Evolutionary conservation across 2,888 invertebrate species (phyloP), one percentile per base, ranked within the genome.

Genomic region (Drosophila gaucha): DNA sequence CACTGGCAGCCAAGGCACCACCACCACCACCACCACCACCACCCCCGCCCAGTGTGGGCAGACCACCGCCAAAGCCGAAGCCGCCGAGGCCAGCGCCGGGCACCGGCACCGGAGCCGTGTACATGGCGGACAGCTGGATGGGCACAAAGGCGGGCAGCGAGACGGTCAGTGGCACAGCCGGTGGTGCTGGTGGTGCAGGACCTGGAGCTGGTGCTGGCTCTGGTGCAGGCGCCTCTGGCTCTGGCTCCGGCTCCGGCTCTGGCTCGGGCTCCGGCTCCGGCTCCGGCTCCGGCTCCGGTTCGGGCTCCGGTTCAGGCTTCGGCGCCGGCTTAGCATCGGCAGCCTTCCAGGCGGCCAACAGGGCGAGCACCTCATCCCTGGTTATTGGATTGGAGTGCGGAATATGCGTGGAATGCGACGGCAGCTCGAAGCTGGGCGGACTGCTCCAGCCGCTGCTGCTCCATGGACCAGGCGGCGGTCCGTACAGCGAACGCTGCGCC

Each of bases 111-210:
- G 91, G 30, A 91, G 92, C 90, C 90, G 92, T 43, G 89, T 89
- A 91, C 91, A 91, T 91, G 12, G 91, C 91, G 1, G 91, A 90
- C 16, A 91, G 59, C 66, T 91, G 91, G 20, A 91, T 91, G 50
- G 91, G 91, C 22, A 91, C 91, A 60, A 91, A 89, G 39, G 91
- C 91, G 24, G 91, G 91, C 62, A 91, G 54, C 0, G 91, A 90
- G 0, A 91, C 90, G 2, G 91, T 90, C 0, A 90, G 47, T 2
- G 91, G 91, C 0, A 89, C 89, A 8, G 87, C 86, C 3, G 91
- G 73, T 57, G 90, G 89, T 6, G 62, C 68, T 0, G 74, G 88
- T 62, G 93, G 91, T 73, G 92, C 88, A 63, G 91, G 90, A 0
- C 31, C 60, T 0, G 76, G 74, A 33, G 66, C 79, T 4, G 80